Conservation (phyloP, 1,140 invertebrate species). For the Callitettix versicolor region DNA sequence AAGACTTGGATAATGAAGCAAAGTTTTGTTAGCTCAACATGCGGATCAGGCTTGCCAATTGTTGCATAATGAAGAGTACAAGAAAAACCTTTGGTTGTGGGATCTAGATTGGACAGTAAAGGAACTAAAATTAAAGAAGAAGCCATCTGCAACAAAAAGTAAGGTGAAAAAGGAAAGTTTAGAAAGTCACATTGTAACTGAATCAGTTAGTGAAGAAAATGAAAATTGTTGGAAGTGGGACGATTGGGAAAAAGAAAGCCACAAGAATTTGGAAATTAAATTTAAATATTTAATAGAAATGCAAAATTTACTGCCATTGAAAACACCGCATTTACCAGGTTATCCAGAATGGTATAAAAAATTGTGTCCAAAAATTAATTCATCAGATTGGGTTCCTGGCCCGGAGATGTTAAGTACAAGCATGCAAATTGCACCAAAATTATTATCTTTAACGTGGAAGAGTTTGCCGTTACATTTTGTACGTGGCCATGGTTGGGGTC, state of each 20-base stretch:
- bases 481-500: conserved; percentile 81
- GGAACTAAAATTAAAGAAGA: conserved; percentile 57
- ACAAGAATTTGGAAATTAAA: conserved; percentile 39
- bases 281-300: conserved; percentile 55
- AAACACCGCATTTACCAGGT: conserved; percentile 55
- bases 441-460: conserved; percentile 86
- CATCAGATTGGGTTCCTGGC: conserved; percentile 57
- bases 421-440: conserved; percentile 81
- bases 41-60: conserved; percentile 77
- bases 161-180: too few species aligned
- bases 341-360: conserved; percentile 78
- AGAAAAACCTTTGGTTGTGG: conserved; percentile 90
- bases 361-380: conserved; percentile 46
- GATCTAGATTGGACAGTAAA: conserved; percentile 86
- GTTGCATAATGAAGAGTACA: conserved; percentile 63
- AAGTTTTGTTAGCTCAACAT: conserved; percentile 68
- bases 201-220: too few species aligned
- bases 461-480: conserved; percentile 82
- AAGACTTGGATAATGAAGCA: conserved; percentile 75
- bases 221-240: too few species aligned
- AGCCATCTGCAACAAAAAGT: conserved; percentile 20
- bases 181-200: too few species aligned
- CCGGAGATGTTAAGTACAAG: conserved; percentile 66
- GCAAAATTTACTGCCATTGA: conserved; percentile 44
- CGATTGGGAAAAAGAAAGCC: not conserved